phyloP scores from a whole-genome alignment of 2,797 vertebrate species.

The Typhlichthys subterraneus region DNA sequence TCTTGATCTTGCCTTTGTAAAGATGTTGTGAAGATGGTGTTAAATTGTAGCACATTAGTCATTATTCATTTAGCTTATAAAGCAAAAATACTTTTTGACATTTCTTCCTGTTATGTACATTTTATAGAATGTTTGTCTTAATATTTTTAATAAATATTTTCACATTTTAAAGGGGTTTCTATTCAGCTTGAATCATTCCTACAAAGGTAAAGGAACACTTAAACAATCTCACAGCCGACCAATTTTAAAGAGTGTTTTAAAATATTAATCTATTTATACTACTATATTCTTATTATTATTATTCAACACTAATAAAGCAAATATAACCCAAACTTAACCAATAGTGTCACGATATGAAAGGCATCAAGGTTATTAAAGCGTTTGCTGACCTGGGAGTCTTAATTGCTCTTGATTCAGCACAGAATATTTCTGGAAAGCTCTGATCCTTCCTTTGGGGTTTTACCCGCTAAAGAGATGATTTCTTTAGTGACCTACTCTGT shows the following conservation, averaged over 20 bases:
- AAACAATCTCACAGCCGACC: too few relatives aligned
- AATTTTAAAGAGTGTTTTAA: too few relatives aligned
- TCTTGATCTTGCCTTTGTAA: slow-evolving; percentile 28
- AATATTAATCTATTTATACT: slow-evolving; percentile 11
- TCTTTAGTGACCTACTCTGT: slow-evolving; percentile 35
- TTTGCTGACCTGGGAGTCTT: slow-evolving; percentile 19
- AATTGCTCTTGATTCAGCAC: slow-evolving; percentile 14
- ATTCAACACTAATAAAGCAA: slow-evolving; percentile 18
- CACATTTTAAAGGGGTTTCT: slow-evolving; percentile 5
- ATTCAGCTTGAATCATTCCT: not conserved
- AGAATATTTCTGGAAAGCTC: slow-evolving; percentile 33
- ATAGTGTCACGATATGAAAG: slow-evolving; percentile 43
- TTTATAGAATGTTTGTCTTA: slow-evolving; percentile 23
- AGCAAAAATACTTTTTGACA: not conserved
- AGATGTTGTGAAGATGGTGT: slow-evolving; percentile 11
- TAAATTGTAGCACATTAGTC: not conserved
- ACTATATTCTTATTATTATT: not conserved
- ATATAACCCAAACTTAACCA: slow-evolving; percentile 12
- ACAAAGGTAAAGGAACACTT: too few relatives aligned
- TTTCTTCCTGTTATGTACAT: slow-evolving; percentile 14
- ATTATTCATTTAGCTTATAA: slow-evolving; percentile 8
- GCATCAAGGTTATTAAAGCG: slow-evolving; percentile 23
- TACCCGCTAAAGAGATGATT: slow-evolving; percentile 25
- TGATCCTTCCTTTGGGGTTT: slow-evolving; percentile 15
- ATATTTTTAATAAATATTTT: slow-evolving; percentile 49